These are phyloP conservation scores for Tinamus major DNA, from an alignment of 2,797 vertebrate species.

Conservation along the genomic window DNA sequence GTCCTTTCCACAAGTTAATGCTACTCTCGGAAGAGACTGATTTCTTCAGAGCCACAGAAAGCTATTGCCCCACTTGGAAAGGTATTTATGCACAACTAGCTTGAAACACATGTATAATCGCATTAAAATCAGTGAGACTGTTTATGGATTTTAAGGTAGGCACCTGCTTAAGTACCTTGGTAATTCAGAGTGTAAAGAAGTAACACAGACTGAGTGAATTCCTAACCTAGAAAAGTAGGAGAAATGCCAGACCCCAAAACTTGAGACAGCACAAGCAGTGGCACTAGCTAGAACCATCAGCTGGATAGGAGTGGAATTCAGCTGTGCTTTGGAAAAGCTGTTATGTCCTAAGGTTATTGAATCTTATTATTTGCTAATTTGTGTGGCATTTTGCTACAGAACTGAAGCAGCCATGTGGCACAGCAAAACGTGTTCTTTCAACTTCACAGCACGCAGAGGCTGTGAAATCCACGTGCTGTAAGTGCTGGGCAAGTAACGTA, in stretches of 20 bases:
- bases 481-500: background rate
- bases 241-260: slow-evolving; percentile 23
- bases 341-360: background rate
- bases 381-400: background rate
- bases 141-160: slow-evolving; percentile 21
- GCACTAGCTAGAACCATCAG: slow-evolving; percentile 46
- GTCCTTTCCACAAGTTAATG: background rate
- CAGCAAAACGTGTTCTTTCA: background rate
- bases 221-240: slow-evolving; percentile 25
- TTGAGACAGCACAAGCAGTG: slow-evolving; percentile 1
- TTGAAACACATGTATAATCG: slow-evolving; percentile 14
- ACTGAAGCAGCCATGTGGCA: background rate
- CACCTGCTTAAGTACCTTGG: slow-evolving; percentile 40
- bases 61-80: background rate
- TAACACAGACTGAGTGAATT: slow-evolving; percentile 27
- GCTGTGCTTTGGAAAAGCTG: slow-evolving; percentile 54
- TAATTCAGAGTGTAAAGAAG: slow-evolving; percentile 11
- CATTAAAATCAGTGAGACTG: slow-evolving; percentile 11
- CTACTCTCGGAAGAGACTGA: background rate
- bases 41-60: background rate
- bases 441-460: background rate
- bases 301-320: slow-evolving; percentile 56
- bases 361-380: slow-evolving; percentile 14
- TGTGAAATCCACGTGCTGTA: background rate
- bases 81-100: slow-evolving; percentile 22